Percentiles rank a stretch among this genome's conserved stretches.
Conservation (phyloP, 2,888 invertebrate genomes). For the Arrhopalites spinosus region DNA sequence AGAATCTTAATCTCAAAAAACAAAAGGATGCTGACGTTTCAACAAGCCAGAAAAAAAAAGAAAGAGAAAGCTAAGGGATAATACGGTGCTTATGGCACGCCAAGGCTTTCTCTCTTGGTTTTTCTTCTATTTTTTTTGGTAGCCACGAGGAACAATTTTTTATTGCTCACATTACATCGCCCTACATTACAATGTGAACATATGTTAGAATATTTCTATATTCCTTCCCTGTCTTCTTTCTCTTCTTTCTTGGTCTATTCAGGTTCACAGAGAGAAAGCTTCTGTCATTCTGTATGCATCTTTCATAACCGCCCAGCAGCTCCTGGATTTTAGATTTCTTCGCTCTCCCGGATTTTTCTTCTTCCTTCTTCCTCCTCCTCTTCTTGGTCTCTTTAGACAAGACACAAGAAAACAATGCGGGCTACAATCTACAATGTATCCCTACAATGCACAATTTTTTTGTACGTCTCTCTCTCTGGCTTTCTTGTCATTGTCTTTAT, state of each 20-base stretch:
- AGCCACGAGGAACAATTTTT: neutral
- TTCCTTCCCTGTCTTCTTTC: neutral
- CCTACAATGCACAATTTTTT: neutral
- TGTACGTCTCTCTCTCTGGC: neutral
- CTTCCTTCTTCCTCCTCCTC: neutral
- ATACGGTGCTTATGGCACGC: neutral
- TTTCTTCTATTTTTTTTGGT: neutral
- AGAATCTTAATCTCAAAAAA: conserved; percentile 4
- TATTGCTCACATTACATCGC: conserved; percentile 22
- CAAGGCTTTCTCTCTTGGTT: neutral
- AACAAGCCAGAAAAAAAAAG: neutral
- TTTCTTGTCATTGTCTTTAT: neutral
- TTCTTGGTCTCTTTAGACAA: neutral
- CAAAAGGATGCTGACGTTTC: neutral
- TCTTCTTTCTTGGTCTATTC: neutral
- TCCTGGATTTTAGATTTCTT: conserved; percentile 12
- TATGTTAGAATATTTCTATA: conserved; percentile 18
- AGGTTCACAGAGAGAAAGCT: neutral
- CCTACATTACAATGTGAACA: conserved; percentile 25
- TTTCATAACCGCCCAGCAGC: neutral
- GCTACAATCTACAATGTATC: neutral
- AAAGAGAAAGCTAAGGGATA: neutral
- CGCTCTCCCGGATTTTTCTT: neutral
- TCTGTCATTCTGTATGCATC: conserved; percentile 11
- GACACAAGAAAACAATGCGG: neutral